Evolutionary conservation across 2,113 vertebrate genomes (phyloP).

Genomic region (Onychostoma macrolepis): DNA sequence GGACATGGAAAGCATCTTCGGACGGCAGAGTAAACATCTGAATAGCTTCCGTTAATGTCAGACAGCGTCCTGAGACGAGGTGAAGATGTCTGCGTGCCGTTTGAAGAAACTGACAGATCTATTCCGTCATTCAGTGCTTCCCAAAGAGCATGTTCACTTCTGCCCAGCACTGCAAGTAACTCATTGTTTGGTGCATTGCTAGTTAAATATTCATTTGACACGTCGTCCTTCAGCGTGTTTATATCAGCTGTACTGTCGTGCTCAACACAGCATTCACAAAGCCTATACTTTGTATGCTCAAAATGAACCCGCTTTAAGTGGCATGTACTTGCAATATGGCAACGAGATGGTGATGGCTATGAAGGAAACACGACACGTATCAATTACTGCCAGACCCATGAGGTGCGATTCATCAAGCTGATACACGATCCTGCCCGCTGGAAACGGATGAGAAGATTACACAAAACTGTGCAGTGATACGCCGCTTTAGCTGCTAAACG

Average conservation of each 20-base stretch:
- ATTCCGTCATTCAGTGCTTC: not conserved
- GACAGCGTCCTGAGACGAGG: not conserved
- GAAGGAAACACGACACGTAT: not conserved
- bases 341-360: not conserved
- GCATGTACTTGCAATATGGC: not conserved
- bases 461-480: not conserved
- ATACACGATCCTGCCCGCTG: not conserved
- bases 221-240: not conserved
- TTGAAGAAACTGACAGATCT: not conserved
- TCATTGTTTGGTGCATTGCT: not conserved
- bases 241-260: not conserved
- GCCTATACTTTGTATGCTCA: not conserved
- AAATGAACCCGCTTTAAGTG: not conserved
- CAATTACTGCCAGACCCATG: not conserved
- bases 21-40: not conserved
- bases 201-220: not conserved
- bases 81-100: not conserved
- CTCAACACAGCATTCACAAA: not conserved
- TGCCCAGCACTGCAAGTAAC: not conserved
- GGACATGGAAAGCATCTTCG: not conserved
- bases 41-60: not conserved
- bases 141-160: not conserved
- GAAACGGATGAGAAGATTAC: not conserved
- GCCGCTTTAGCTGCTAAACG: too few relatives aligned
- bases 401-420: not conserved